A percentile compares a stretch with the other conserved stretches of the same genome.
These are phyloP conservation scores for Eulemur mongoz DNA, from an alignment of 2,797 vertebrate species.

Conservation along the genomic window DNA sequence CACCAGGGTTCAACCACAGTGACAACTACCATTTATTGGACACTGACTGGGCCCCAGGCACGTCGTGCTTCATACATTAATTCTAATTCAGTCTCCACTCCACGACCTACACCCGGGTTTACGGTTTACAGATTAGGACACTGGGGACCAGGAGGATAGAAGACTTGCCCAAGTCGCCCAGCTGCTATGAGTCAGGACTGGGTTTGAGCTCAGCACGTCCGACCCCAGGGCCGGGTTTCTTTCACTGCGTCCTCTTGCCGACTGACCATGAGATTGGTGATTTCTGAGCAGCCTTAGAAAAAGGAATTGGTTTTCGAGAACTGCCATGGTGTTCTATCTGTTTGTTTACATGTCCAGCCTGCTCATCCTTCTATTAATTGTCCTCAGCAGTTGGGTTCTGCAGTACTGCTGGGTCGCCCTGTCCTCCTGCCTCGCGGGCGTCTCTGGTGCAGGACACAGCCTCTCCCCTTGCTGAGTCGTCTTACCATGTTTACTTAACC, in stretches of 20 bases:
- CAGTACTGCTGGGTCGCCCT: neutral
- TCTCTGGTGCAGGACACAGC: neutral
- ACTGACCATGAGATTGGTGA: neutral
- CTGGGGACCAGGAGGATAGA: neutral
- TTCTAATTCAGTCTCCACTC: neutral
- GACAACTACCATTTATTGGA: fast-evolving
- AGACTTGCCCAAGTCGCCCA: neutral
- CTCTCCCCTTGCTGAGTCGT: neutral
- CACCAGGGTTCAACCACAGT: neutral
- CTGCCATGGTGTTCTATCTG: neutral
- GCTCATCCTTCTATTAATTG: neutral
- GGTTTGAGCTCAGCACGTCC: neutral
- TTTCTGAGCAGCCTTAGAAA: neutral
- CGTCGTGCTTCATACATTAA: neutral
- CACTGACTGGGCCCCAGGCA: neutral
- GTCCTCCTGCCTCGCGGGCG: fast-evolving
- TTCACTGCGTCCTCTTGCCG: neutral
- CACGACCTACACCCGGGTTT: neutral
- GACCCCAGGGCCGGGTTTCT: neutral
- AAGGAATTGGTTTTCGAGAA: neutral
- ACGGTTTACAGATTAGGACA: neutral
- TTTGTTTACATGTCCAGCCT: neutral
- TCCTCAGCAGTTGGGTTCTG: neutral
- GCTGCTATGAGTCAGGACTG: fast-evolving
- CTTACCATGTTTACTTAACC: neutral